These are phyloP conservation scores for Erpornis zantholeuca DNA, from an alignment of 2,113 vertebrate species.

Conservation along the genomic window DNA sequence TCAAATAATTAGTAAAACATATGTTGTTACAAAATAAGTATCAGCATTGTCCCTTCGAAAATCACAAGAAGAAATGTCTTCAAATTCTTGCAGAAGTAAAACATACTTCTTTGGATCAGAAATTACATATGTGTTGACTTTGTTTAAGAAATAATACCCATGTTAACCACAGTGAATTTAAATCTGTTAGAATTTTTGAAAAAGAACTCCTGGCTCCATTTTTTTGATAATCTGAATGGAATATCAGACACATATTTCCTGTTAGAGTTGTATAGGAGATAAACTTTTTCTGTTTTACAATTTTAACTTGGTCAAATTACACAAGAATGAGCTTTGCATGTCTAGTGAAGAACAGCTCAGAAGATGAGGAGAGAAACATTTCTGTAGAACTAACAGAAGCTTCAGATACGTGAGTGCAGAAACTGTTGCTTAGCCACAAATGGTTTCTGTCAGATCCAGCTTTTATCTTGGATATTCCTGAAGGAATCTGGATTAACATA, in stretches of 20 bases:
- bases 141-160: neutral
- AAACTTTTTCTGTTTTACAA: neutral
- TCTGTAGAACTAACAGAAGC: constrained; percentile 9
- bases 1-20: neutral
- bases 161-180: neutral
- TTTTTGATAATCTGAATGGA: neutral
- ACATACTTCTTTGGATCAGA: neutral
- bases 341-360: constrained; percentile 60
- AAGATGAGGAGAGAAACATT: constrained; percentile 63
- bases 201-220: neutral
- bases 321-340: constrained; percentile 43
- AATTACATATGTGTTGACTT: neutral
- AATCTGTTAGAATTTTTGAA: neutral
- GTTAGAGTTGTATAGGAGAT: neutral
- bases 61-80: neutral
- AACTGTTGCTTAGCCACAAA: constrained; percentile 55
- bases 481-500: constrained; percentile 71
- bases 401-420: constrained; percentile 17
- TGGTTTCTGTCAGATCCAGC: constrained; percentile 46
- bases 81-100: neutral
- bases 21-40: neutral
- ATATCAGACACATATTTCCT: constrained; percentile 9
- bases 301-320: constrained; percentile 44
- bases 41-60: neutral
- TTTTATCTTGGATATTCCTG: constrained; percentile 65